A percentile compares a stretch with the other conserved stretches of the same genome.
Conservation (phyloP, 2,113 vertebrate species). For the Antechinus stuartii region DNA sequence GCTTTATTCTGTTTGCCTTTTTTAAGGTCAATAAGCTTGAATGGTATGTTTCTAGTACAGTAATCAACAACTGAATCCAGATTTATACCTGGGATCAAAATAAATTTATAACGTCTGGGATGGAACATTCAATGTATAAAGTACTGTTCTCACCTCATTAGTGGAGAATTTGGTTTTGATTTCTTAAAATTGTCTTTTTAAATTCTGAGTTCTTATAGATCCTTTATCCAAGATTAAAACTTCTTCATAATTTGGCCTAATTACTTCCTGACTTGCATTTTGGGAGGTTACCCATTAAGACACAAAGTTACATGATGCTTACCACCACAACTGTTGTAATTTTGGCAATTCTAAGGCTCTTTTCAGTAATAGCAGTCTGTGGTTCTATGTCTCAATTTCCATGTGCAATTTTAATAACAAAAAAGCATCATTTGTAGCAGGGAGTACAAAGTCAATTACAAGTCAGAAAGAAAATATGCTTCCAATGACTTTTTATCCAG, state of each 20-base stretch:
- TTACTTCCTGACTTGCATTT: background rate
- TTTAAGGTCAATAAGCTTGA: background rate
- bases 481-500: slow-evolving; percentile 43
- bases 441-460: slow-evolving; percentile 10
- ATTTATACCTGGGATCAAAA: background rate
- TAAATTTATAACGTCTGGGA: background rate
- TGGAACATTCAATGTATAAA: background rate
- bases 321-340: background rate
- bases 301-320: background rate
- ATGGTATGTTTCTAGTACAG: background rate
- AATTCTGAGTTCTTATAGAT: background rate
- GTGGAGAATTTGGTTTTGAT: background rate
- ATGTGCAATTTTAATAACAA: background rate
- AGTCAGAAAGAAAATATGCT: slow-evolving; percentile 48
- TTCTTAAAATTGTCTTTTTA: background rate
- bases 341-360: background rate
- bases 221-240: background rate
- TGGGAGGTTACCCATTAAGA: background rate
- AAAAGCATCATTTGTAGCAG: background rate
- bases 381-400: background rate
- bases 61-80: background rate
- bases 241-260: background rate
- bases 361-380: background rate
- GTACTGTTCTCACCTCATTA: background rate
- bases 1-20: background rate